Evolutionary conservation across 2,113 vertebrate genomes (phyloP).

Genomic region (Bubalus kerabau): DNA sequence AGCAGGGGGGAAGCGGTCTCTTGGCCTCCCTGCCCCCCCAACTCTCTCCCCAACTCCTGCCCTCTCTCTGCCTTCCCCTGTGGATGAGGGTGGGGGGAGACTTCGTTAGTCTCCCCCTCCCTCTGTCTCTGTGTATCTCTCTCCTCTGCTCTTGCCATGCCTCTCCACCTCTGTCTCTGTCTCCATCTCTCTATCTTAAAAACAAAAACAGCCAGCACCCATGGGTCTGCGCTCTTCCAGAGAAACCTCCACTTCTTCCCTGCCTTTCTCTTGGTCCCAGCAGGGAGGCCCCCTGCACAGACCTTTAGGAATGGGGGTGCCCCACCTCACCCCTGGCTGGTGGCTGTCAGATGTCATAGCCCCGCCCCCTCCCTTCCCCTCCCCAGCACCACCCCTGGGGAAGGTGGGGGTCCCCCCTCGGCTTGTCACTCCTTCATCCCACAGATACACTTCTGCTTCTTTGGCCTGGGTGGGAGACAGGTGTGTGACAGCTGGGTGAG

Average conservation of each 20-base stretch:
- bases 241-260: too few species aligned
- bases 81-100: not conserved
- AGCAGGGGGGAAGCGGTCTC: not conserved
- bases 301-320: not conserved
- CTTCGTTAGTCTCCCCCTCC: too few species aligned
- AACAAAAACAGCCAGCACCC: not conserved
- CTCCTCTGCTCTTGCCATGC: not conserved
- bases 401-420: not conserved
- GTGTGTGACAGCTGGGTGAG: too few species aligned
- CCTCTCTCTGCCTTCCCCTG: not conserved
- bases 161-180: not conserved
- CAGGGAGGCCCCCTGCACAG: too few species aligned
- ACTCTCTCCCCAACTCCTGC: not conserved
- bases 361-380: accelerated
- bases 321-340: not conserved
- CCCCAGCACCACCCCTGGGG: not conserved
- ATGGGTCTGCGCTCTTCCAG: not conserved
- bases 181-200: not conserved
- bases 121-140: not conserved
- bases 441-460: not conserved
- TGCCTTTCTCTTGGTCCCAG: not conserved
- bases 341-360: not conserved
- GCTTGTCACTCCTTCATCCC: not conserved
- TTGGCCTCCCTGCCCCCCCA: not conserved
- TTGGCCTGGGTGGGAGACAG: not conserved